Base-by-base conservation (phyloP, 1,140 invertebrate genomes). In the Scaptomyza hsui region DNA sequence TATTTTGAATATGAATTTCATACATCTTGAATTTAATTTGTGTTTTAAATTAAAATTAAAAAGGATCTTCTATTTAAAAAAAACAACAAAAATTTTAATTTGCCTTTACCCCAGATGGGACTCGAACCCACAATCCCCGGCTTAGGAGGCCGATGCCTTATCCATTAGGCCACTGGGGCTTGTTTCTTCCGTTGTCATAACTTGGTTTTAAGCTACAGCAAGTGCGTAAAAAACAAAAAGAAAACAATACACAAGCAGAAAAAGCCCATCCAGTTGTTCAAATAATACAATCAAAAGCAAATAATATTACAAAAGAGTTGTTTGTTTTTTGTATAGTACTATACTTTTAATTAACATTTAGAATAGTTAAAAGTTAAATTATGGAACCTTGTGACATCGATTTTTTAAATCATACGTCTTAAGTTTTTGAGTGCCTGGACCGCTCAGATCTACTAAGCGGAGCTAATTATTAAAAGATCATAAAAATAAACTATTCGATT, bases 101-200 rank as follows among this genome's bases (percentile, higher is more conserved):
- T 9, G 0, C 1, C 52, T 51, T 57, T 71, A 71, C 68, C 68
- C 68, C 68, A 71, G 68, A 71, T 71, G 69, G 78, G 78, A 81
- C 78, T 81, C 78, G 78, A 81, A 81, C 78, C 78, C 81, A 80
- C 78, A 81, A 81, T 81, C 78, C 81, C 78, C 78, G 78, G 78
- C 81, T 81, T 80, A 80, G 78, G 81, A 81, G 78, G 81, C 78
- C 78, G 78, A 81, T 80, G 78, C 78, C 78, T 81, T 81, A 81
- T 81, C 78, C 78, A 82, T 81, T 81, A 81, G 78, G 78, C 78
- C 78, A 81, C 78, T 72, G 69, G 67, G 63, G 69, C 69, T 63
- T 44, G 44, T 3, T 1, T 5, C 6, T 4, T 3, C 0, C 0
- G 3, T 7, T 53, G 59, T 35, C 60, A 64, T 51, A 56, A 49